Evolutionary conservation across 2,797 vertebrate species (phyloP), one percentile per base, ranked within the genome.

Genomic region (Furcifer pardalis): DNA sequence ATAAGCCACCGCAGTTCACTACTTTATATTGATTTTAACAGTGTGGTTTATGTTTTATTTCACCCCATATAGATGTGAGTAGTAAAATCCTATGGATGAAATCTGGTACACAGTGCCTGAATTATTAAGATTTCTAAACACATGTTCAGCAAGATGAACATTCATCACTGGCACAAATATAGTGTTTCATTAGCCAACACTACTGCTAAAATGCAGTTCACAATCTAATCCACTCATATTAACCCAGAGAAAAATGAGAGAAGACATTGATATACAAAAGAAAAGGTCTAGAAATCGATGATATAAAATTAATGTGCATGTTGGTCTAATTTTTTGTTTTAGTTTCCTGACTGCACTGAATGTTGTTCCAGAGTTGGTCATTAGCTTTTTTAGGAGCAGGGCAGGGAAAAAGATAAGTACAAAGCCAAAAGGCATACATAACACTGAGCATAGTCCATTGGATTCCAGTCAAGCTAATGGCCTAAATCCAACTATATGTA

Each of bases 381-480:
- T 73, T 73, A 30, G 44, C 23, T n/a, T 7, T 46, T 32, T 79
- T 32, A 15, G 37, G 2, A 15, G 27, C 37, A 23, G 19, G 25
- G 19, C 0, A 13, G 12, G 7, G 19, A 4, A 1, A n/a, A n/a
- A n/a, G n/a, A n/a, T n/a, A 1, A 23, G 35, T 6, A 5, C n/a
- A 46, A 66, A n/a, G 42, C 21, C 7, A n/a, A 35, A 3, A 6
- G 40, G 23, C n/a, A 27, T 71, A 71, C 12, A 25, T 30, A 79
- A 49, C 8, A 63, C 3, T n/a, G 7, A 27, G 7, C 30, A 15
- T 27, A 74, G 44, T 30, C 42, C 44, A 74, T 15, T 78, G 37
- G 52, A 42, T 77, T 5, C 10, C 25, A 77, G 37, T 15, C 21
- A n/a, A 46, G 71, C 30, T 44, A 30, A 25, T 1, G 13, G 46